phyloP scores from a whole-genome alignment of 2,797 vertebrate species.

The Helicolenus hilgendorfi region DNA sequence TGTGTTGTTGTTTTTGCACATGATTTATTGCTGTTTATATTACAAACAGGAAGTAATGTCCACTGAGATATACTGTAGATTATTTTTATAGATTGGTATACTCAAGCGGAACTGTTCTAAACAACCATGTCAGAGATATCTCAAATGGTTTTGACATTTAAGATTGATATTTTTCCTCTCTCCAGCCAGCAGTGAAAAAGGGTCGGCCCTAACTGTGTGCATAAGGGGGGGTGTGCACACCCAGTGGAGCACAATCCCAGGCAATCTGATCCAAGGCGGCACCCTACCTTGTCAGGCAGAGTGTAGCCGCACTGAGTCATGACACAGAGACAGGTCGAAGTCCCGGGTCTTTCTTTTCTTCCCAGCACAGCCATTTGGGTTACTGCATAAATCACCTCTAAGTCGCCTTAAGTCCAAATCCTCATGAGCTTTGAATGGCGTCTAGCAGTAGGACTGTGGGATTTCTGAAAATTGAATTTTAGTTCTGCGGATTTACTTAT shows the following conservation, averaged over 20 bases:
- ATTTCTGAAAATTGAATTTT: slow-evolving; percentile 88
- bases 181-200: slow-evolving; percentile 11
- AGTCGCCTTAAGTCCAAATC: slow-evolving; percentile 89
- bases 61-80: slow-evolving; percentile 1
- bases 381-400: slow-evolving; percentile 87
- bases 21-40: slow-evolving; percentile 25
- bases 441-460: slow-evolving; percentile 81
- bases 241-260: slow-evolving; percentile 52
- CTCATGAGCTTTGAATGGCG: slow-evolving; percentile 86
- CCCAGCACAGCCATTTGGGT: slow-evolving; percentile 74
- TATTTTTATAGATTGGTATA: slow-evolving; percentile 33
- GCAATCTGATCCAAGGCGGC: slow-evolving; percentile 62
- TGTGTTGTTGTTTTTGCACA: not conserved
- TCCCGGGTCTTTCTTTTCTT: slow-evolving; percentile 50
- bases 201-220: slow-evolving; percentile 23
- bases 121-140: slow-evolving; percentile 44
- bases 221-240: slow-evolving; percentile 26
- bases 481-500: slow-evolving; percentile 87
- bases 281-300: slow-evolving; percentile 66
- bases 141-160: slow-evolving; percentile 65
- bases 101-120: slow-evolving; percentile 45
- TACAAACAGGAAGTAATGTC: slow-evolving; percentile 17
- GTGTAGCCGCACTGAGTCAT: slow-evolving; percentile 66
- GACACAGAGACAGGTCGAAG: slow-evolving; percentile 67
- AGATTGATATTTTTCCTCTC: slow-evolving; percentile 40